Conservation (phyloP, 2,797 vertebrate genomes). For the Melanotaenia boesemani region DNA sequence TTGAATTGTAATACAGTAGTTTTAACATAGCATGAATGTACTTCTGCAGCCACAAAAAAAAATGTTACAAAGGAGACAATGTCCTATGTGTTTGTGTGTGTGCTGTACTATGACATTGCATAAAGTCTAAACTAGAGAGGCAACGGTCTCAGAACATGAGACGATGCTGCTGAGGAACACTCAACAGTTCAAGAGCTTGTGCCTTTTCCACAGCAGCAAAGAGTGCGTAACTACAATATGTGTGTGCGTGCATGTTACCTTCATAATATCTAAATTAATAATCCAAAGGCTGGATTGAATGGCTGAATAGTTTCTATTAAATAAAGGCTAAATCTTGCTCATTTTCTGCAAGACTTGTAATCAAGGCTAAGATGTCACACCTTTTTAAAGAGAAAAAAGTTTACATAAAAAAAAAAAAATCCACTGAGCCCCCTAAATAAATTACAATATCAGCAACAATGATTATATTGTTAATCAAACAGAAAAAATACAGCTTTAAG, state of each 20-base stretch:
- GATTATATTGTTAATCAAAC: constrained; percentile 67
- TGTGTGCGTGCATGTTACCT: constrained; percentile 46
- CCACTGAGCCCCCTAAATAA: constrained; percentile 66
- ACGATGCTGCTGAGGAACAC: constrained; percentile 41
- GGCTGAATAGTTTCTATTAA: constrained; percentile 66
- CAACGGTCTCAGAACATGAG: constrained; percentile 51
- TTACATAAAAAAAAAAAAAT: constrained; percentile 23
- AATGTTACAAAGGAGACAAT: constrained; percentile 53
- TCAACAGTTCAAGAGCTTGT: constrained; percentile 67
- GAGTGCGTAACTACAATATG: constrained; percentile 55
- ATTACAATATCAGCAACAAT: constrained; percentile 73
- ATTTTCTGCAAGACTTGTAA: constrained; percentile 64
- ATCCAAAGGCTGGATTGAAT: constrained; percentile 59
- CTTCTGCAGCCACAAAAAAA: constrained; percentile 61
- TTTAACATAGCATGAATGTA: constrained; percentile 67
- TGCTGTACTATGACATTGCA: constrained; percentile 70
- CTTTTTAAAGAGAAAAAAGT: constrained; percentile 56
- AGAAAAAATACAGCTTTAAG: constrained; percentile 72
- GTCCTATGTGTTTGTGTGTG: constrained; percentile 32
- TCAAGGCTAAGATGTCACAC: constrained; percentile 73
- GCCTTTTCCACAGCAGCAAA: constrained; percentile 73
- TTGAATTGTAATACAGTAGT: constrained; percentile 71
- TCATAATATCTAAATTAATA: constrained; percentile 51
- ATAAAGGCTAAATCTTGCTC: constrained; percentile 78
- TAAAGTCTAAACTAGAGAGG: constrained; percentile 66